These are phyloP conservation scores for Cyprinodon variegatus DNA, from an alignment of 2,113 vertebrate genomes.

Conservation along the genomic window DNA sequence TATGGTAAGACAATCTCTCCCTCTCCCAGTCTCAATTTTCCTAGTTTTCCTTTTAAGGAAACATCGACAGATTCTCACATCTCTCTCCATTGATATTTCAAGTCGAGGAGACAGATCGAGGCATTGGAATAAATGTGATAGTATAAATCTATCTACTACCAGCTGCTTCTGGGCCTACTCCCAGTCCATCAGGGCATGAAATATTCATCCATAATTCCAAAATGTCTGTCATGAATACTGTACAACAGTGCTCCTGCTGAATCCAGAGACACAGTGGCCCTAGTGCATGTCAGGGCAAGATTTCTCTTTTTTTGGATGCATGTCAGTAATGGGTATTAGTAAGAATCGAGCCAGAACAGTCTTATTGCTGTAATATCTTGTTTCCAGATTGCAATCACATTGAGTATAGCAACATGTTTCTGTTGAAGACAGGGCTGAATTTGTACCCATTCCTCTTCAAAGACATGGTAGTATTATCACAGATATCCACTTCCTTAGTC, in stretches of 20 bases:
- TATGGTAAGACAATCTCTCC: constrained; percentile 71
- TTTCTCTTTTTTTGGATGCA: constrained; percentile 12
- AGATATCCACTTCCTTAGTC: constrained; percentile 61
- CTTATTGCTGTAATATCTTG: constrained; percentile 29
- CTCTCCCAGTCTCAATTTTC: constrained; percentile 57
- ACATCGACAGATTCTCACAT: constrained; percentile 65
- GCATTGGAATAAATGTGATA: constrained; percentile 48
- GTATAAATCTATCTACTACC: constrained; percentile 55
- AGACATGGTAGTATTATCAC: constrained; percentile 54
- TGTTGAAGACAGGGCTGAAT: constrained; percentile 37
- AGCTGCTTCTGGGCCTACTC: constrained; percentile 49
- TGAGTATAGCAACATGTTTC: constrained; percentile 44
- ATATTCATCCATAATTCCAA: constrained; percentile 72
- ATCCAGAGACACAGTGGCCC: constrained; percentile 19
- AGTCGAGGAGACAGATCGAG: constrained; percentile 54
- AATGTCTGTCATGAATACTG: constrained; percentile 63
- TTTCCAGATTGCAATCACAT: constrained; percentile 45
- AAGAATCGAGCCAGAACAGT: constrained; percentile 22
- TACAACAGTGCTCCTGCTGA: constrained; percentile 23
- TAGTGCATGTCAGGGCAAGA: constrained; percentile 10
- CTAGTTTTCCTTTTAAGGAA: constrained; percentile 67
- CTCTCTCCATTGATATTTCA: constrained; percentile 67
- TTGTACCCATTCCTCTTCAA: constrained; percentile 37
- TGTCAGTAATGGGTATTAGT: constrained; percentile 11
- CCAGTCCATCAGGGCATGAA: constrained; percentile 67